phyloP scores from a whole-genome alignment of 2,113 vertebrate species.

The Elachura formosa region DNA sequence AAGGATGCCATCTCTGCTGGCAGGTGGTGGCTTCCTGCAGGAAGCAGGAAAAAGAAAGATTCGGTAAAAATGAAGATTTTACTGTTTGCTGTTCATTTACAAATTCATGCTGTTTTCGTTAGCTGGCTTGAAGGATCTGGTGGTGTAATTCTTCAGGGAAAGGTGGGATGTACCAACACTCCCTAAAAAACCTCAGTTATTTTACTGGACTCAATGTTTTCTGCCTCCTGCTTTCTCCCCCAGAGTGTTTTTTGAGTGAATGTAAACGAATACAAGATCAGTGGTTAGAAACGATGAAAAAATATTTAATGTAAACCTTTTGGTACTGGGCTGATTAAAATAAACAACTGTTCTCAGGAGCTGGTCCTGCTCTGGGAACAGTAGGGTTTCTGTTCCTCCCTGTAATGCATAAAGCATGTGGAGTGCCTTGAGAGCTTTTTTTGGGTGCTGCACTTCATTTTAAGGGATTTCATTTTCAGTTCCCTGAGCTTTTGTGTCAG shows the following conservation, averaged over 20 bases:
- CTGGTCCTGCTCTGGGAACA: neutral
- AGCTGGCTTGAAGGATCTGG: neutral
- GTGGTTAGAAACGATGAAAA: neutral
- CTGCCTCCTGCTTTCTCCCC: neutral
- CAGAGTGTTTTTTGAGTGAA: neutral
- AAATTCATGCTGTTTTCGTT: neutral
- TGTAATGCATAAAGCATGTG: neutral
- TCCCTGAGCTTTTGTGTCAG: neutral
- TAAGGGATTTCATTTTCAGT: neutral
- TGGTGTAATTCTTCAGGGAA: neutral
- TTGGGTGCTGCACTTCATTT: neutral
- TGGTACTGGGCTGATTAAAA: neutral
- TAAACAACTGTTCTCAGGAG: neutral
- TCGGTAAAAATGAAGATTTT: neutral
- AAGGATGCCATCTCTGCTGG: neutral
- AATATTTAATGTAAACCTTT: neutral
- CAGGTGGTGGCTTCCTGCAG: neutral
- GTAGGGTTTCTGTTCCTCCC: constrained; percentile 5
- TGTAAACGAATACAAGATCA: neutral
- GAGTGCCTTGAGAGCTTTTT: neutral
- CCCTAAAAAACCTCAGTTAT: neutral
- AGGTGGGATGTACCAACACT: neutral
- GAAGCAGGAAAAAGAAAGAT: neutral
- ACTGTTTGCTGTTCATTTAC: neutral
- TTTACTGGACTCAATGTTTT: neutral